Base-by-base conservation (phyloP, 2,113 vertebrate genomes). In the Pseudorasbora parva region DNA sequence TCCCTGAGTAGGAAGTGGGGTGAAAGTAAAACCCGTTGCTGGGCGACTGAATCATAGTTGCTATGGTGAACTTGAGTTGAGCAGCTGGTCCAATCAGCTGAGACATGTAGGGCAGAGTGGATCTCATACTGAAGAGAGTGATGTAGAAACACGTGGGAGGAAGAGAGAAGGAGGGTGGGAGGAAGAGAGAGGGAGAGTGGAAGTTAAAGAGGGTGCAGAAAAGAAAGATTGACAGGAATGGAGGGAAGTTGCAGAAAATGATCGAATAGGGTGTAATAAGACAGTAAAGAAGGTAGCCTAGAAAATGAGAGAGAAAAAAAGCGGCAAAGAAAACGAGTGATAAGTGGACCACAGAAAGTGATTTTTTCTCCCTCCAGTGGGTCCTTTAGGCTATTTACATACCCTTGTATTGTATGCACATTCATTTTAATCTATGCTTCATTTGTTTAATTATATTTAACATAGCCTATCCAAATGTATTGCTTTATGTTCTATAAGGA, bases 11-110 rank as follows among this genome's bases (percentile, higher is more conserved):
- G 78, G 68, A 81, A 86, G 85, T 88, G 82, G 87, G 87, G 87
- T 86, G 80, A 86, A 85, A 86, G 71, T 80, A 82, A 86, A 86
- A 66, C 83, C 82, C 21, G 87, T 88, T 88, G 87, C 87, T 11
- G 80, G 80, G 87, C 87, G 87, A 88, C 85, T 79, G 80, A 86
- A 85, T 86, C 62, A 82, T 75, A 81, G 87, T 88, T 88, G 87
- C 85, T 83, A 88, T 88, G 85, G 87, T 85, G 85, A 88, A 83
- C 78, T 77, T 88, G 85, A 86, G 84, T 84, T 73, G 81, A 85
- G 85, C 87, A 88, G 87, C 87, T 88, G 82, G 83, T 81, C 87
- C 87, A 85, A 88, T 88, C 87, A 88, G 85, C 79, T 81, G 80
- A 88, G 85, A 85, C 82, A 75, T 88, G 85, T 83, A 77, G 85